Evolutionary conservation across 2,113 vertebrate species (phyloP).

Genomic region (Alligator sinensis): DNA sequence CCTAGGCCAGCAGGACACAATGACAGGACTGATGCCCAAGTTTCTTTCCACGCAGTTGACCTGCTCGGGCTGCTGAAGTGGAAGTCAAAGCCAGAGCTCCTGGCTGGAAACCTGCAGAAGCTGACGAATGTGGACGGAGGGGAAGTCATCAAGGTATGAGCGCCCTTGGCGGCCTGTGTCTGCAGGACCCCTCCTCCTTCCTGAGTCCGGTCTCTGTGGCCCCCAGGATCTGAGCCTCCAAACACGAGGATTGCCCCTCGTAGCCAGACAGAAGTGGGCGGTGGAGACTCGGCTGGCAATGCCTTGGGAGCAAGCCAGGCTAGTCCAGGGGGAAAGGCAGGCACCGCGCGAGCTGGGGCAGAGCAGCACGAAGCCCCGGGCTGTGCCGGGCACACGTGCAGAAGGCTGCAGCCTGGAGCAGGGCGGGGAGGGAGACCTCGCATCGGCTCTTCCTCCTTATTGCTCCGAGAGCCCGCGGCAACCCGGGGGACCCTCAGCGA

Average conservation of each 20-base stretch:
- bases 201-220: accelerated
- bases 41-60: slow-evolving; percentile 21
- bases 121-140: slow-evolving; percentile 75
- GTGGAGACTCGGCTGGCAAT: neutral
- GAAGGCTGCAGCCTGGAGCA: neutral
- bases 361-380: neutral
- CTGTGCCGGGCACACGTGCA: neutral
- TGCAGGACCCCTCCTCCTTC: neutral
- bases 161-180: neutral
- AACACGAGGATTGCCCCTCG: accelerated
- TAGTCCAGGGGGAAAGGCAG: neutral
- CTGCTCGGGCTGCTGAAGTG: slow-evolving; percentile 74
- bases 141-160: slow-evolving; percentile 73
- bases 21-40: neutral
- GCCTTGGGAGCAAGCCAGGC: neutral
- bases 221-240: accelerated
- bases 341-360: neutral
- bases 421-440: neutral
- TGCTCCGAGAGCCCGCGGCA: neutral
- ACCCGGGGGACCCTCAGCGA: neutral
- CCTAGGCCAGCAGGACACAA: accelerated
- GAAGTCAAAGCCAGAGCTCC: slow-evolving; percentile 69
- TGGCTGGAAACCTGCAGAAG: slow-evolving; percentile 64
- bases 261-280: neutral
- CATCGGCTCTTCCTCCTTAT: neutral